Evolutionary conservation across 2,888 invertebrate genomes (phyloP), one percentile per base, ranked within the genome.

Genomic region (Brachyptera putata): DNA sequence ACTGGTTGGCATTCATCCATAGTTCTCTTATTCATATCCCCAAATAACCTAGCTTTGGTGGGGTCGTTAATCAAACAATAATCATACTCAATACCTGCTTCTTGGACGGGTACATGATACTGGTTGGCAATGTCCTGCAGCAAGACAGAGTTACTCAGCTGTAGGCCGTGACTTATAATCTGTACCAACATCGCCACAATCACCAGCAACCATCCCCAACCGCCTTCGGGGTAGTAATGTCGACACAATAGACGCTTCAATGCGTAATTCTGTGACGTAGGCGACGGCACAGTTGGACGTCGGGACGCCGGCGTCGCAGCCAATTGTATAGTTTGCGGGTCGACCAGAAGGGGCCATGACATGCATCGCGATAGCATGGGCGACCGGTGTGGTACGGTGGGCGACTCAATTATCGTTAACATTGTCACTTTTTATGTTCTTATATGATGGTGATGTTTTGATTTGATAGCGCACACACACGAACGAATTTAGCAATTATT

Each of bases 191-290:
- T 69, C 5, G 76, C 75, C 46, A 74, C 74, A 21, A 69, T 69
- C 7, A 74, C 70, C 16, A 77, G 69, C 18, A 76, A 72, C 75
- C 76, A 77, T 14, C 77, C 78, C 76, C 77, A 77, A 1, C 77
- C 77, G 1, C 76, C 76, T 74, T 77, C 78, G 14, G 77, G 77
- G 66, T 76, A 77, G 66, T 77, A 75, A 62, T 77, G 73, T 24
- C 63, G 43, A 39, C 56, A 57, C 5, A 62, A 36, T 36, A 53
- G 36, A 14, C 53, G 30, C 3, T 53, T 14, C 34, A 36, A 14
- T 2, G 30, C 53, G 53, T 30, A 53, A 4, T 22, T 21, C 7
- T 16, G 18, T 9, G 30, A 11, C 21, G 53, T 34, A 11, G 30
- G 16, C 7, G 57, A 39, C 11, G 50, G 36, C 53, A 34, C 2